These are phyloP conservation scores for Jacana jacana DNA, from an alignment of 2,113 vertebrate genomes.

Conservation along the genomic window DNA sequence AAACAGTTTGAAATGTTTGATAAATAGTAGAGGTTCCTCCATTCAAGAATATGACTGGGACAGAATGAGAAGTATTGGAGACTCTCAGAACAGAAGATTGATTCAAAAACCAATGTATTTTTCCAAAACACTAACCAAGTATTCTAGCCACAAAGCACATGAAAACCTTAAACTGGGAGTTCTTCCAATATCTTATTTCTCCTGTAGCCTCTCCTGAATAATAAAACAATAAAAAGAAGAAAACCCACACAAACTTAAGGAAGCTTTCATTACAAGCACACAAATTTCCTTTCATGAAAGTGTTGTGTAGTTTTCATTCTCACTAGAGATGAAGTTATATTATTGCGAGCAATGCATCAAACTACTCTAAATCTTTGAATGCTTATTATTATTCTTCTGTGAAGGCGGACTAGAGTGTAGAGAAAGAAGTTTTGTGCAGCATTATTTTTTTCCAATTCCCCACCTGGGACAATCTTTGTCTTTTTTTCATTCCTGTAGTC, in stretches of 20 bases:
- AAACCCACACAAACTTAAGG: neutral
- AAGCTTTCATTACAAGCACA: neutral
- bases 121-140: neutral
- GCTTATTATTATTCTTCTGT: neutral
- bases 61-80: conserved; percentile 56
- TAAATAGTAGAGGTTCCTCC: conserved; percentile 24
- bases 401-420: neutral
- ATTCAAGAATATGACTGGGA: conserved; percentile 19
- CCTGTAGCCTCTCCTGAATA: neutral
- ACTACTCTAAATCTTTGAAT: neutral
- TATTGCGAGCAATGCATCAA: neutral
- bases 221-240: neutral
- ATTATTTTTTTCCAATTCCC: neutral
- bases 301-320: neutral
- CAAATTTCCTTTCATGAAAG: neutral
- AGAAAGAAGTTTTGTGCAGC: neutral
- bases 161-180: neutral
- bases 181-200: neutral
- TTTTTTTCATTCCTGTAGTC: neutral
- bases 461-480: neutral
- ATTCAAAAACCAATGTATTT: conserved; percentile 5
- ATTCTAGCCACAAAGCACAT: neutral
- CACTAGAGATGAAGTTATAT: neutral
- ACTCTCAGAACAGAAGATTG: conserved; percentile 43
- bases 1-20: conserved; percentile 58